phyloP scores from a whole-genome alignment of 2,797 vertebrate genomes.

The Champsocephalus gunnari region DNA sequence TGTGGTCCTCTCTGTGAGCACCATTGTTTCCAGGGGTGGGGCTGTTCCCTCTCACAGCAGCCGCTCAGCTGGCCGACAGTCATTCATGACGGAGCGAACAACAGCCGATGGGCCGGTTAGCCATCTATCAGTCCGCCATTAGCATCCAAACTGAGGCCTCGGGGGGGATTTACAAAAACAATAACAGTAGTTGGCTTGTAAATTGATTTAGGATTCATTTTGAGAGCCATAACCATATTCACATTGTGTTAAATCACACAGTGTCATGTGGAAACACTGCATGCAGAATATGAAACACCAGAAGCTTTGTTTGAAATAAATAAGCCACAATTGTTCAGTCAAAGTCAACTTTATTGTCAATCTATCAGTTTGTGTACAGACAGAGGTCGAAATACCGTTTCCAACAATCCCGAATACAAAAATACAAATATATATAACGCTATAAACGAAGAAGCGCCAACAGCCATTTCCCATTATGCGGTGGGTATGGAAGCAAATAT shows the following conservation, averaged over 20 bases:
- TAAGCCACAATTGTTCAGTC: not conserved
- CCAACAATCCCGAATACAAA: too few species aligned
- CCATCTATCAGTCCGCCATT: conserved; percentile 38
- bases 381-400: too few species aligned
- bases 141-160: not conserved
- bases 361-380: too few species aligned
- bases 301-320: not conserved
- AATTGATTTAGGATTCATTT: conserved; percentile 9
- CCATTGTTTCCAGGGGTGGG: conserved; percentile 49
- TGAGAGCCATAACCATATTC: not conserved
- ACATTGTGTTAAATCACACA: not conserved
- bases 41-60: conserved; percentile 52
- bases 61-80: conserved; percentile 55
- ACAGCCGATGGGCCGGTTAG: conserved; percentile 45
- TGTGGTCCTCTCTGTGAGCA: conserved; percentile 42
- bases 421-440: not conserved
- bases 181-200: not conserved
- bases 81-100: conserved; percentile 46
- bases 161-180: not conserved
- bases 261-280: not conserved
- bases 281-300: not conserved
- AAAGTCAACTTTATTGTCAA: too few species aligned
- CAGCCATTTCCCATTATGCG: not conserved
- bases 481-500: not conserved
- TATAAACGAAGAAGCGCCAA: not conserved